Percentiles rank a stretch among this genome's conserved stretches.
Conservation (phyloP, 2,113 vertebrate genomes). For the Pleuronectes platessa region DNA sequence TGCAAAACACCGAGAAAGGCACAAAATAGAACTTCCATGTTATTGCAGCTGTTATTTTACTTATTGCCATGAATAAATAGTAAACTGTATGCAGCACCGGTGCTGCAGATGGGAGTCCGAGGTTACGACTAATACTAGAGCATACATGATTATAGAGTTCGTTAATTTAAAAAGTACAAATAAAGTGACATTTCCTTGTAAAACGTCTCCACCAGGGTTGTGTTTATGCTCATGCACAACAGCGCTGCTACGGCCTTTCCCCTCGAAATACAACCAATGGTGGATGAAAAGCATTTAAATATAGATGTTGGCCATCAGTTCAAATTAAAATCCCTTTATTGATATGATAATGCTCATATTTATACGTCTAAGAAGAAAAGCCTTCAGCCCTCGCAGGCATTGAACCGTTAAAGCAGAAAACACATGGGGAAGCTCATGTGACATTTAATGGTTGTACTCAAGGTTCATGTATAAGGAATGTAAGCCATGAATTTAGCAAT, state of each 20-base stretch:
- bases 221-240: not conserved
- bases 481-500: too few relatives aligned
- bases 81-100: too few relatives aligned
- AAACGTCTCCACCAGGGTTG: not conserved
- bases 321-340: not conserved
- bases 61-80: not conserved
- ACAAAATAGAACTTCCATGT: not conserved
- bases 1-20: constrained; percentile 3
- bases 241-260: too few relatives aligned
- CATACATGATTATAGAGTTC: not conserved
- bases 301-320: not conserved
- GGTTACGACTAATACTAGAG: not conserved
- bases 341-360: not conserved
- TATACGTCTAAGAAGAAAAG: too few relatives aligned
- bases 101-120: not conserved
- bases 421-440: too few relatives aligned
- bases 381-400: too few relatives aligned
- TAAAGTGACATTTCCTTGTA: not conserved
- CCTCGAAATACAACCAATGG: not conserved
- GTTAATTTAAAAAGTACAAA: not conserved
- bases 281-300: not conserved
- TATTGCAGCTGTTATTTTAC: not conserved
- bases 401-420: too few relatives aligned
- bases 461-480: too few relatives aligned
- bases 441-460: too few relatives aligned